Conservation (phyloP, 2,113 vertebrate species). For the Semicossyphus pulcher region DNA sequence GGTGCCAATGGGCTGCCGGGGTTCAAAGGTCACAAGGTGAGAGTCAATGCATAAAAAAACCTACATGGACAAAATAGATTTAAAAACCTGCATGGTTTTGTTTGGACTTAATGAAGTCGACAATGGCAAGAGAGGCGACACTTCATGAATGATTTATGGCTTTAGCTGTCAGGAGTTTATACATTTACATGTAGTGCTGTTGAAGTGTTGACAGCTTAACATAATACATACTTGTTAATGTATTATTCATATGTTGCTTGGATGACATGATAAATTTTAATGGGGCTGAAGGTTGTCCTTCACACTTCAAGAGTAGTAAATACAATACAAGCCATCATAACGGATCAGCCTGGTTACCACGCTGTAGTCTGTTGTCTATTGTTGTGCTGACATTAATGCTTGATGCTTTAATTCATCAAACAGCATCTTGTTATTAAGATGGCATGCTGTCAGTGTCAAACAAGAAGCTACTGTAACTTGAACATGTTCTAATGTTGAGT, state of each 20-base stretch:
- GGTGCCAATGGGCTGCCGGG: constrained; percentile 76
- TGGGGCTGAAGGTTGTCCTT: constrained; percentile 51
- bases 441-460: background rate
- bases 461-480: too few relatives aligned
- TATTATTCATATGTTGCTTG: constrained; percentile 50
- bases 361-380: background rate
- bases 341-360: background rate
- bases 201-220: constrained; percentile 22
- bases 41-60: background rate
- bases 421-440: background rate
- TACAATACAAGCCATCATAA: background rate
- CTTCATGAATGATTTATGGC: constrained; percentile 57
- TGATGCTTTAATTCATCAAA: background rate
- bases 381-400: constrained; percentile 1
- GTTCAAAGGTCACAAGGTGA: constrained; percentile 84
- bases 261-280: constrained; percentile 56
- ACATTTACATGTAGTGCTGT: constrained; percentile 48
- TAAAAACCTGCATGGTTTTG: constrained; percentile 8
- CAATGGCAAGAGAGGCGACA: background rate
- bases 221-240: constrained; percentile 41
- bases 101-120: constrained; percentile 22
- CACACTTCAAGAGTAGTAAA: constrained; percentile 28
- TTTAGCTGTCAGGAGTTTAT: constrained; percentile 23
- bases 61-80: background rate
- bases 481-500: constrained; percentile 1